Base-by-base conservation (phyloP, 1,140 invertebrate species). In the Andricus grossulariae region DNA sequence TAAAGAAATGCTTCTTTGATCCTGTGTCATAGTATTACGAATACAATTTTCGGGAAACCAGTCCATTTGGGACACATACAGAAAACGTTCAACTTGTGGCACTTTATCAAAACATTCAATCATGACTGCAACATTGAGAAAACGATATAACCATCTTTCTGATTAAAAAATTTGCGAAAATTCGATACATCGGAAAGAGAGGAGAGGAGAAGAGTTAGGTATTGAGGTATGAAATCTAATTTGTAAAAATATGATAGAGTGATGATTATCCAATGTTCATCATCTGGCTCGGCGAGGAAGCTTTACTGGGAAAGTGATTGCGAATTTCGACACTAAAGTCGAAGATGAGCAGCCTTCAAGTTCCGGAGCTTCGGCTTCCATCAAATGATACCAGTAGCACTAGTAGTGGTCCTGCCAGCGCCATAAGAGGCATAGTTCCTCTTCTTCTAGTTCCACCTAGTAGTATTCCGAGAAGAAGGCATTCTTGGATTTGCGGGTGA, bases 401-500 rank as follows among this genome's bases (percentile, higher is more conserved):
- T 25, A 66, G 79, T 57, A 80, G 74, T n/a, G 83, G 80, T 66
- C 72, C 70, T 25, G 77, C 74, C 5, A 74, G 55, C 0, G 79
- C 81, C n/a, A 76, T 71, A 3, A 84, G 81, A 60, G 82, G 86
- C 70, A 88, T 85, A 32, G 86, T 85, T 15, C 89, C 90, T 15
- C 80, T 90, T 19, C 80, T 91, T 55, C 86, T 91, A 18, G 88
- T 90, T 10, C 89, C 90, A 45, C 89, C 87, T n/a, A 89, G 83
- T 81, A 89, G 80, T 78, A 87, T 90, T 81, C 88, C 90, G 19
- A 88, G 88, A 74, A 88, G 91, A 77, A 84, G 91, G 74, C 91
- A 92, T 84, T 92, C 91, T 25, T 92, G 90, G 91, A 91, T 92
- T 77, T 91, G 90, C 75, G 79, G 91, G 91, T 92, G 87, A 90